Evolutionary conservation across 2,113 vertebrate species (phyloP).

Genomic region (Todiramphus saurophagus): DNA sequence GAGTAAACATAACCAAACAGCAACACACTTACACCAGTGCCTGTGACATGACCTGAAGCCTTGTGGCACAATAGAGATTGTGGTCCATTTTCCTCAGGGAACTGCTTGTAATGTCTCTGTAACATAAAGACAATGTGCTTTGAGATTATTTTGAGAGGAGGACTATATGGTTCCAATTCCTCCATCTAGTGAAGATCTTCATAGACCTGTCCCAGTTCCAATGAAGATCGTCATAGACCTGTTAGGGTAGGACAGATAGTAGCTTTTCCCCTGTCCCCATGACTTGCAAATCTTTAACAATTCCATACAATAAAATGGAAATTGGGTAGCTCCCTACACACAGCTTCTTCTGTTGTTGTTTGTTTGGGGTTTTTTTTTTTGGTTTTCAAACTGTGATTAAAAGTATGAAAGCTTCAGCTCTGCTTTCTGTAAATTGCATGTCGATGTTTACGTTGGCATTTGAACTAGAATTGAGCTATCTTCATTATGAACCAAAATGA

Average conservation of each 20-base stretch:
- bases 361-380: not conserved
- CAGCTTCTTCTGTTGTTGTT: not conserved
- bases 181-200: not conserved
- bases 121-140: not conserved
- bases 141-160: not conserved
- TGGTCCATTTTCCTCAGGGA: not conserved
- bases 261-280: not conserved
- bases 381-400: not conserved
- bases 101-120: not conserved
- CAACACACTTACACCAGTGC: no score
- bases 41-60: not conserved
- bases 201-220: not conserved
- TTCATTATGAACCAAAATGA: not conserved
- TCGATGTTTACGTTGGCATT: not conserved
- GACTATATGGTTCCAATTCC: not conserved
- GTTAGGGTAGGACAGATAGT: not conserved
- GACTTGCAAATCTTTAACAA: not conserved
- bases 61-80: not conserved
- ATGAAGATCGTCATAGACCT: not conserved
- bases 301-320: not conserved
- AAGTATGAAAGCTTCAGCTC: not conserved
- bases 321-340: not conserved
- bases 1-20: not conserved
- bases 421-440: not conserved
- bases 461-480: not conserved